Evolutionary conservation across 2,113 vertebrate genomes (phyloP).

Genomic region (Chlorodrepanis virens): DNA sequence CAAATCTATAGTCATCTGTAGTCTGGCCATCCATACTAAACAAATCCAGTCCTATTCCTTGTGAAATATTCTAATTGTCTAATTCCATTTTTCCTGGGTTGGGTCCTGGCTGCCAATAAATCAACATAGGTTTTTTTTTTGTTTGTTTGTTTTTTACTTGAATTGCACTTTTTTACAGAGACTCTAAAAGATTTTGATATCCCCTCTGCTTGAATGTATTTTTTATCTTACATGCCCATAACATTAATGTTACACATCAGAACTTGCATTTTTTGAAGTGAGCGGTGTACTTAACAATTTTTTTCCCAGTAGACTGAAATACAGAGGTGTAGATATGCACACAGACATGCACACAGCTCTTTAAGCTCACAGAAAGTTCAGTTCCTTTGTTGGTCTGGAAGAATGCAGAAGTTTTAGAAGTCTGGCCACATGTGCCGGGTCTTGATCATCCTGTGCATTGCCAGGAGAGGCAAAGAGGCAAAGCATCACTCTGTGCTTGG

Average conservation of each 20-base stretch:
- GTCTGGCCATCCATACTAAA: neutral
- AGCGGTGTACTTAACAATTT: rapidly evolving
- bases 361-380: neutral
- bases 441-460: neutral
- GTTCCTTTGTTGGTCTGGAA: neutral
- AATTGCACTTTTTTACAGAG: neutral
- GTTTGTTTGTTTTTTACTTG: neutral
- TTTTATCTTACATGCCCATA: neutral
- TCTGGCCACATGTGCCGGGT: neutral
- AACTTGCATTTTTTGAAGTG: rapidly evolving
- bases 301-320: neutral
- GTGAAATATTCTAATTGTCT: neutral
- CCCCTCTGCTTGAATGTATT: rapidly evolving
- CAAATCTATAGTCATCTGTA: neutral
- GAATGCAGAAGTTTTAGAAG: neutral
- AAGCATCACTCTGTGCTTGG: neutral
- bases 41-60: neutral
- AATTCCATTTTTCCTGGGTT: neutral
- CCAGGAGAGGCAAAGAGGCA: neutral
- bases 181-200: neutral
- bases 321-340: neutral
- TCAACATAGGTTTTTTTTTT: neutral
- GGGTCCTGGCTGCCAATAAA: neutral
- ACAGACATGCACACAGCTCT: rapidly evolving
- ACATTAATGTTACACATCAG: rapidly evolving